Evolutionary conservation across 2,797 vertebrate species (phyloP).

Genomic region (Chelonia mydas): DNA sequence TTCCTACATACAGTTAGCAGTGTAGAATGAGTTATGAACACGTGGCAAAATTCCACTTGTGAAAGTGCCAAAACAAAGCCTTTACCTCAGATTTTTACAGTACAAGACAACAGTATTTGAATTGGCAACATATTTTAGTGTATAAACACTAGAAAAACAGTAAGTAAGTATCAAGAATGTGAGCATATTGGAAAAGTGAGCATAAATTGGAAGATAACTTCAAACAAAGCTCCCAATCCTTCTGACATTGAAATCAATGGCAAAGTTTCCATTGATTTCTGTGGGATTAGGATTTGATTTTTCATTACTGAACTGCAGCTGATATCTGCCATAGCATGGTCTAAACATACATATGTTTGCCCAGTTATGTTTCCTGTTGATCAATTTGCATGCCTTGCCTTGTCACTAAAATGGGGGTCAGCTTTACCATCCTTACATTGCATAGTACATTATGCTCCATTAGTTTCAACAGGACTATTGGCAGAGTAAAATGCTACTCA

Average conservation of each 20-base stretch:
- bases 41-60: constrained; percentile 63
- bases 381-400: neutral
- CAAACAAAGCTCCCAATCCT: constrained; percentile 28
- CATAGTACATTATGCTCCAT: neutral
- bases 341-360: constrained; percentile 24
- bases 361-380: constrained; percentile 47
- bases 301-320: constrained; percentile 30
- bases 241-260: constrained; percentile 41
- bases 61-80: constrained; percentile 66
- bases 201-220: constrained; percentile 34
- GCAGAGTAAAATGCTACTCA: neutral
- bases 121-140: constrained; percentile 53
- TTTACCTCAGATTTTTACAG: constrained; percentile 71
- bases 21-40: constrained; percentile 46
- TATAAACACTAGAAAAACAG: constrained; percentile 45
- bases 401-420: neutral
- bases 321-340: constrained; percentile 13
- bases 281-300: neutral
- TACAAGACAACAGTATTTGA: constrained; percentile 65
- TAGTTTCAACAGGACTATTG: neutral
- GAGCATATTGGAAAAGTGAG: neutral
- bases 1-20: constrained; percentile 62
- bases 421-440: neutral
- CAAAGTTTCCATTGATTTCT: constrained; percentile 55
- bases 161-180: constrained; percentile 60